These are phyloP conservation scores for Butorides virescens DNA, from an alignment of 2,113 vertebrate genomes.

Conservation along the genomic window DNA sequence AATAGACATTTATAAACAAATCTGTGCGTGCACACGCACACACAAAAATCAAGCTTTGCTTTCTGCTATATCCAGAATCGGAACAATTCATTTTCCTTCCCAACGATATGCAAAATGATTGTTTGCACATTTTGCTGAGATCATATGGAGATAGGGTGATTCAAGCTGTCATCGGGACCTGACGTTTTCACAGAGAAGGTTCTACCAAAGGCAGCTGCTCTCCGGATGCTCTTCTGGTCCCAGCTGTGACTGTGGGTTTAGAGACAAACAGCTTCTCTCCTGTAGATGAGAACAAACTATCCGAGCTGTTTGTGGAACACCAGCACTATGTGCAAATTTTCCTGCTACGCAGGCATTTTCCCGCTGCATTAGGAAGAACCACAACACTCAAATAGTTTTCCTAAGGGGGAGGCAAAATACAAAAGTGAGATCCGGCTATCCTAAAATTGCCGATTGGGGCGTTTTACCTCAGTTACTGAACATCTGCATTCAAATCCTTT, in stretches of 20 bases:
- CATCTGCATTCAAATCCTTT: conserved; percentile 17
- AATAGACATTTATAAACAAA: neutral
- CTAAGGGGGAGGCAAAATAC: neutral
- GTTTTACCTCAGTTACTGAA: neutral
- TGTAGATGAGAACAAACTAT: neutral
- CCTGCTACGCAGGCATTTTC: neutral
- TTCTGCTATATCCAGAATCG: neutral
- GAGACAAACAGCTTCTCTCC: neutral
- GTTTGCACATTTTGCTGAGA: neutral
- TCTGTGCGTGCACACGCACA: neutral
- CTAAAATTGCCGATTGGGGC: neutral
- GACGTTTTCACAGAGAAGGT: neutral
- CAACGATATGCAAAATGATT: neutral
- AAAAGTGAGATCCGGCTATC: neutral
- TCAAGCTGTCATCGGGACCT: neutral
- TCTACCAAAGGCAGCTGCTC: neutral
- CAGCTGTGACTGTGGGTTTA: neutral
- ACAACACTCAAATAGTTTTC: neutral
- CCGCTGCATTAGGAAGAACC: neutral
- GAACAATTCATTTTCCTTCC: neutral
- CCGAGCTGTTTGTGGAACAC: neutral
- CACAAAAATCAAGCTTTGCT: neutral
- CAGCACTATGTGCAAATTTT: neutral
- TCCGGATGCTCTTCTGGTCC: neutral
- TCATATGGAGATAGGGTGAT: neutral